Evolutionary conservation across 2,888 invertebrate species (phyloP).

Genomic region (Patella pellucida): DNA sequence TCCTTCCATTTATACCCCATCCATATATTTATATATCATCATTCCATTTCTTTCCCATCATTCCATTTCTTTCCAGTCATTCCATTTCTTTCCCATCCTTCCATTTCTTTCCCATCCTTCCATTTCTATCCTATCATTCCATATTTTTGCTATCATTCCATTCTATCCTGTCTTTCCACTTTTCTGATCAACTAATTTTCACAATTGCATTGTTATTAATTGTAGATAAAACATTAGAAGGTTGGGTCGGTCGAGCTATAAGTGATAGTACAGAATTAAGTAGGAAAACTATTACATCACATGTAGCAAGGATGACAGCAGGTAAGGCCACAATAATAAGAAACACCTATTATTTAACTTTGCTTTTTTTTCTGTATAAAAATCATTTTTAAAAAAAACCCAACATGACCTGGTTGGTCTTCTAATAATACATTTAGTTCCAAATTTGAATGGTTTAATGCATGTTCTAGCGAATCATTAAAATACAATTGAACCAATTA

Average conservation of each 20-base stretch:
- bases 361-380: too few species aligned
- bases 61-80: not conserved
- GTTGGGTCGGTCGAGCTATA: conserved; percentile 63
- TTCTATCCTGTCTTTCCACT: not conserved
- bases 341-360: too few species aligned
- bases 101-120: not conserved
- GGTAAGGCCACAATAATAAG: conserved; percentile 45
- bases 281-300: conserved; percentile 64
- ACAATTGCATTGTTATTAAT: conserved; percentile 10
- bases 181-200: not conserved
- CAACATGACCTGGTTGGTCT: too few species aligned
- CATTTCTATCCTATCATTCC: not conserved
- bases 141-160: not conserved
- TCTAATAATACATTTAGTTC: too few species aligned
- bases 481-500: too few species aligned
- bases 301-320: conserved; percentile 70
- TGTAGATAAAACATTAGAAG: conserved; percentile 62
- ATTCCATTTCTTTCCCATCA: too few species aligned
- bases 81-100: too few species aligned
- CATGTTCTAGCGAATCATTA: too few species aligned
- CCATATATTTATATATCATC: too few species aligned
- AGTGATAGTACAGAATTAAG: conserved; percentile 66
- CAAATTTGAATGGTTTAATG: too few species aligned
- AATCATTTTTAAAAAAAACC: too few species aligned
- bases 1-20: too few species aligned